Evolutionary conservation across 1,140 invertebrate genomes (phyloP).

Genomic region (Anastrepha ludens): DNA sequence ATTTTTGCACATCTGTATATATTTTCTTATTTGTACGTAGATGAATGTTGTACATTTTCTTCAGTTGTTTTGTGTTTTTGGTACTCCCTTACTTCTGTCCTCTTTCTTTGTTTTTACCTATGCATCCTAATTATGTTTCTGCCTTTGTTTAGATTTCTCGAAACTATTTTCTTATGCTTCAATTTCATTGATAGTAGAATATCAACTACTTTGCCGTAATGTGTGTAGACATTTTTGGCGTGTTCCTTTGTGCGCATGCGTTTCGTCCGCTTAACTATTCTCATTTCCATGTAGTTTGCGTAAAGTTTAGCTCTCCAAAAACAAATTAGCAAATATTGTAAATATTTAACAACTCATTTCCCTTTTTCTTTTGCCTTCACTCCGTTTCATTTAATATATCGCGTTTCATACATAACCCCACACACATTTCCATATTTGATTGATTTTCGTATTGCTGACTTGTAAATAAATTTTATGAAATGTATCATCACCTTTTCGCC

Average conservation of each 20-base stretch:
- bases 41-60: too few species aligned
- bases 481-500: not conserved
- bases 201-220: too few species aligned
- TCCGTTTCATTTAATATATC: not conserved
- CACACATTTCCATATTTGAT: not conserved
- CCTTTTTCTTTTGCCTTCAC: constrained; percentile 37
- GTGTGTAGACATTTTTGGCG: too few species aligned
- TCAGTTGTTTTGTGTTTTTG: too few species aligned
- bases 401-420: not conserved
- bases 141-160: too few species aligned
- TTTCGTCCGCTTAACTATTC: not conserved
- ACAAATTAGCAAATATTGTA: constrained; percentile 24
- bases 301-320: constrained; percentile 8
- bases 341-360: constrained; percentile 48
- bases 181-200: too few species aligned
- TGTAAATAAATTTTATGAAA: constrained; percentile 26
- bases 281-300: not conserved
- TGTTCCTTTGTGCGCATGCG: not conserved
- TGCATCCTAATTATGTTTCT: too few species aligned
- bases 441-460: not conserved
- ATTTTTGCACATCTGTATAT: too few species aligned
- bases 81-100: too few species aligned
- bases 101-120: too few species aligned
- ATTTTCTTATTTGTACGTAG: too few species aligned
- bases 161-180: too few species aligned